phyloP scores from a whole-genome alignment of 2,888 invertebrate genomes.

The Sthenelais limicola region DNA sequence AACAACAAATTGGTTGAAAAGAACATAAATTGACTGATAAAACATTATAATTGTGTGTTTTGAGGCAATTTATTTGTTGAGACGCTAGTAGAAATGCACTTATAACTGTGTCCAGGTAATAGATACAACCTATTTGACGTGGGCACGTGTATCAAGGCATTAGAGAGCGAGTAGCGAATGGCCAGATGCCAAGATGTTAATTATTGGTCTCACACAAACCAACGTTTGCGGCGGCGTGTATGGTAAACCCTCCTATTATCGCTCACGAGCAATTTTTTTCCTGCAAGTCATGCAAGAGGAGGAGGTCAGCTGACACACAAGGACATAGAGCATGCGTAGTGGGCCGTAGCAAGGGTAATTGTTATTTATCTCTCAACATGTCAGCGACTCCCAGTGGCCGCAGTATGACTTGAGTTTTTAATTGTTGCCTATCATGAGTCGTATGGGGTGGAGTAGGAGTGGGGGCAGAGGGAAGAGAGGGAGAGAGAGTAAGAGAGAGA shows the following conservation, averaged over 20 bases:
- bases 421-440: slow-evolving; percentile 28
- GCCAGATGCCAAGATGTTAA: slow-evolving; percentile 32
- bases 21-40: too few relatives aligned
- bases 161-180: background rate
- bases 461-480: background rate
- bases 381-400: background rate
- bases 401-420: slow-evolving; percentile 31
- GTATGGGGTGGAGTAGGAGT: background rate
- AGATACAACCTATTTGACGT: too few relatives aligned
- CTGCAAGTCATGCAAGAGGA: too few relatives aligned
- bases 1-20: too few relatives aligned
- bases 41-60: too few relatives aligned
- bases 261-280: slow-evolving; percentile 37
- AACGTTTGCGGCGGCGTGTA: slow-evolving; percentile 21
- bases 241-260: slow-evolving; percentile 34
- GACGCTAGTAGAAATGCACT: too few relatives aligned
- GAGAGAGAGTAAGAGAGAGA: background rate
- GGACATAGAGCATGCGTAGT: slow-evolving; percentile 8
- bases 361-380: slow-evolving; percentile 22
- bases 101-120: too few relatives aligned
- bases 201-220: slow-evolving; percentile 35
- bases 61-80: too few relatives aligned
- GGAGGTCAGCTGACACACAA: background rate
- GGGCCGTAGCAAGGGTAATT: slow-evolving; percentile 23
- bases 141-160: too few relatives aligned